phyloP scores from a whole-genome alignment of 2,888 invertebrate genomes.

The Spialia ferax region DNA sequence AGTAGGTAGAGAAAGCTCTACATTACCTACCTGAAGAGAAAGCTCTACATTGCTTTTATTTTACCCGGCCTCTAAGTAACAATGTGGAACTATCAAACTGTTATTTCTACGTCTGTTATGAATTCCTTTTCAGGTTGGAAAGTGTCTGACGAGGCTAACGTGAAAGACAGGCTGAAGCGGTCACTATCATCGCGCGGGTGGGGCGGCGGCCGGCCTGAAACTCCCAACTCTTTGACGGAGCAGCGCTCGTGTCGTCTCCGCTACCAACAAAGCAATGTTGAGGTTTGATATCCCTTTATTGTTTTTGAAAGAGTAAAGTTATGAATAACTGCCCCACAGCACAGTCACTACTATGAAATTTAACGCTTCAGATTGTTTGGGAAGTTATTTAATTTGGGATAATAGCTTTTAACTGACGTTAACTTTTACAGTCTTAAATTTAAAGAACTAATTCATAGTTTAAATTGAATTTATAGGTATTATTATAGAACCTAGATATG shows the following conservation, averaged over 20 bases:
- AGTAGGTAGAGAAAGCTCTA: too few species aligned
- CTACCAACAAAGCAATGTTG: conserved; percentile 97
- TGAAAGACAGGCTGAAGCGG: conserved; percentile 87
- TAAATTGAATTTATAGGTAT: too few species aligned
- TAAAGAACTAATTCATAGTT: too few species aligned
- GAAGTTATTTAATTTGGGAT: neutral
- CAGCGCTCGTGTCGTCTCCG: conserved; percentile 91
- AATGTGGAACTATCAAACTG: neutral
- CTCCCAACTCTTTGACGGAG: conserved; percentile 88
- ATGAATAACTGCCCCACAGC: neutral
- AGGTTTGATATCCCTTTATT: conserved; percentile 77
- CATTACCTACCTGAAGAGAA: too few species aligned
- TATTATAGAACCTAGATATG: too few species aligned
- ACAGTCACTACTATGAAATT: neutral
- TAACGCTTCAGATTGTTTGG: neutral
- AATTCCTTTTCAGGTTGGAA: conserved; percentile 90
- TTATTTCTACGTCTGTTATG: neutral
- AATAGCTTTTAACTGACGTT: too few species aligned
- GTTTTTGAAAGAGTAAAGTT: neutral
- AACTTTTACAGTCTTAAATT: too few species aligned
- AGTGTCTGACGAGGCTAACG: conserved; percentile 91
- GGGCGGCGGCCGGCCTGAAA: conserved; percentile 86
- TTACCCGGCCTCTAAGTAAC: neutral
- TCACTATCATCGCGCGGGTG: conserved; percentile 87
- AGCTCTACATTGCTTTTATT: neutral